Evolutionary conservation across 2,888 invertebrate species (phyloP), one percentile per base, ranked within the genome.

Genomic region (Drosophila mercatorum): DNA sequence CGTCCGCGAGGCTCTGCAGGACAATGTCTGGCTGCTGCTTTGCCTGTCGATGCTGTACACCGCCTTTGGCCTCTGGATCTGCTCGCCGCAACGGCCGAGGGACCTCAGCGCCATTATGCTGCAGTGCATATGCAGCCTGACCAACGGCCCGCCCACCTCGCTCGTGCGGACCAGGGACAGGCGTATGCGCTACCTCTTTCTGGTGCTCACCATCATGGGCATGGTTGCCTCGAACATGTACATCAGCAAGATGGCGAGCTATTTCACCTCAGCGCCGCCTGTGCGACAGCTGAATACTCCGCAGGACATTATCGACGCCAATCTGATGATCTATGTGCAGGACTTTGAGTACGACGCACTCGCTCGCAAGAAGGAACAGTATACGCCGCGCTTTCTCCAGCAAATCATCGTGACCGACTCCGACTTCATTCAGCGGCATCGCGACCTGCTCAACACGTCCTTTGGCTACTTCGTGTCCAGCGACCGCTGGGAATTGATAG

Each of bases 401-500:
- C 83, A 84, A 44, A 47, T 90, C 12, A 40, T 78, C 1, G 43
- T 81, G 5, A 74, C 73, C 2, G 75, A 73, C 2, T 66, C 76
- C 14, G 43, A 47, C 0, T 28, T 64, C 0, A 12, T 91, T 58
- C 84, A 87, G 4, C 14, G 12, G 0, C 81, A 87, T 70, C 88
- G 91, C 0, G 87, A 88, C 22, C 11, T 47, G 2, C 57, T 92
- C 1, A 91, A 92, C 38, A 75, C 75, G 1, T 78, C 70, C 0
- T 91, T 52, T 40, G 92, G 87, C 5, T 92, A 88, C 57, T 81
- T 87, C 5, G 59, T 86, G 4, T 76, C 86, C 57, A 65, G 77
- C 2, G 92, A 92, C 78, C 92, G 91, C 14, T 92, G 92, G 92
- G 26, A 59, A 0, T 89, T 89, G 31, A 53, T 92, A 2, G 64